Evolutionary conservation across 2,797 vertebrate genomes (phyloP), one percentile per base, ranked within the genome.

Genomic region (Mycteria americana): DNA sequence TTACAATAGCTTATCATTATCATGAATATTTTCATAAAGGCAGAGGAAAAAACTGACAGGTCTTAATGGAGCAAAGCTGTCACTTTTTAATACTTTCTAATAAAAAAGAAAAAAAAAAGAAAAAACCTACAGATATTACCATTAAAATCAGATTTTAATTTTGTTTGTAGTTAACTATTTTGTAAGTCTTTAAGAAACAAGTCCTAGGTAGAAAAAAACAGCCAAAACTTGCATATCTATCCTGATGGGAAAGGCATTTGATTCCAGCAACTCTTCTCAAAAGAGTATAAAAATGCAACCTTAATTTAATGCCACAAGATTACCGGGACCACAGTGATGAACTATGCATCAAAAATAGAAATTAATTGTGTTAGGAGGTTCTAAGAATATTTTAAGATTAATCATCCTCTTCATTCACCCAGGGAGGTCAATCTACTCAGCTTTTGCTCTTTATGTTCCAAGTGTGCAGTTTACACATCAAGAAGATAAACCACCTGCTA

Each of bases 371-470:
- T 73, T 83, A 70, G 27, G 60, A 85, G 77, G 41, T 83, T 80
- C 51, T 84, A 96, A 86, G 79, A 85, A 77, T 88, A 85, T 80
- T 92, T 63, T 59, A 78, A 86, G 64, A 80, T 70, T 80, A 84
- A 74, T 67, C 64, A 83, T 73, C 57, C 24, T 41, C 25, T 85
- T 85, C 13, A 57, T 88, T 92, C n/a, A 70, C 11, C 5, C 65
- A 88, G 24, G 74, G 73, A 85, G 80, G 75, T 73, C 48, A 77
- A 67, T 48, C 33, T 62, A 39, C 51, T 76, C 24, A 54, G 53
- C 33, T 90, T 77, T 69, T 80, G 13, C 25, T 84, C 57, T 70
- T 80, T 70, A 30, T 51, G 9, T 50, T 73, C 60, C 30, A 90
- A 57, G 73, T 24, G 24, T 51, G 30, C 13, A 80, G 67, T 75